Conservation (phyloP, 2,113 vertebrate genomes). For the Myrmecophaga tridactyla region DNA sequence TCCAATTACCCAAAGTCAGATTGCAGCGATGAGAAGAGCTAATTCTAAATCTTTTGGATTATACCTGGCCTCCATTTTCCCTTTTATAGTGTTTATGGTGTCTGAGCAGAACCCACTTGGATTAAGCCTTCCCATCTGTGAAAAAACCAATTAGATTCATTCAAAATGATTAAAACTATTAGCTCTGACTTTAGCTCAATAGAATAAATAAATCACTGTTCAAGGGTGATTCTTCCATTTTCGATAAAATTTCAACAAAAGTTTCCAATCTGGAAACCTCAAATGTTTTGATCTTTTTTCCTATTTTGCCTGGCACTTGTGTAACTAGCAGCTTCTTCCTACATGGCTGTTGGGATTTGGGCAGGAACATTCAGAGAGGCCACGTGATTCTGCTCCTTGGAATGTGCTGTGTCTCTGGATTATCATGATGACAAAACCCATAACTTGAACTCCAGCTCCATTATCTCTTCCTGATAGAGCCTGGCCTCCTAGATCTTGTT, state of each 20-base stretch:
- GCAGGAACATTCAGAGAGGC: background rate
- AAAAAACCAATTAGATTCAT: background rate
- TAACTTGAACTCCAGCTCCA: background rate
- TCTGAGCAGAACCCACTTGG: slow-evolving; percentile 6
- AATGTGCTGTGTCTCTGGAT: background rate
- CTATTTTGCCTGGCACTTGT: background rate
- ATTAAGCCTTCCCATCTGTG: background rate
- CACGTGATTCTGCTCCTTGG: background rate
- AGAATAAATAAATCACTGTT: background rate
- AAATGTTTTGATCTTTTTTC: background rate
- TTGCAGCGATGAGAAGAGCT: background rate
- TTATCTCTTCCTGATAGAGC: background rate
- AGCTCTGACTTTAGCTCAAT: background rate
- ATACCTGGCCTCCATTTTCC: background rate
- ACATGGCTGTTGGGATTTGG: background rate
- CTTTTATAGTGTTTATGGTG: background rate
- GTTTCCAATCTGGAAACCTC: background rate
- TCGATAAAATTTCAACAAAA: slow-evolving; percentile 12
- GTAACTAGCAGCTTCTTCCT: background rate
- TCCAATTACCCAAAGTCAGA: background rate
- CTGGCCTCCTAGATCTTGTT: background rate
- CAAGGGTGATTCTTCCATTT: background rate
- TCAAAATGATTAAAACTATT: background rate
- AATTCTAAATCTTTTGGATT: background rate
- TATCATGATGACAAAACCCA: background rate